Evolutionary conservation across 2,888 invertebrate genomes (phyloP).

Genomic region (Epistrophe grossulariae): DNA sequence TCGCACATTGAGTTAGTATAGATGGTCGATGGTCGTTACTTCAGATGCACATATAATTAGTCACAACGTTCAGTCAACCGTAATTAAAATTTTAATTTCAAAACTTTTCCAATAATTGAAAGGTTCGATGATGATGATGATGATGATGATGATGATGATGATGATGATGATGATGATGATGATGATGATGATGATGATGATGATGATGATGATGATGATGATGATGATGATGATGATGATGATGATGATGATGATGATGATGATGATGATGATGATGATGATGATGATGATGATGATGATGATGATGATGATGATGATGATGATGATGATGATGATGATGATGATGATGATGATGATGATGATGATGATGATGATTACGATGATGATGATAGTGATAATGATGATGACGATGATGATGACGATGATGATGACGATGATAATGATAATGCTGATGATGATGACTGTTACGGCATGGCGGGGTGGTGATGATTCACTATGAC

Average conservation of each 20-base stretch:
- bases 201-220: too few relatives aligned
- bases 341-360: too few relatives aligned
- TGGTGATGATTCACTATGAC: constrained; percentile 12
- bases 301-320: constrained; percentile 46
- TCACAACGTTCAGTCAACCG: constrained; percentile 64
- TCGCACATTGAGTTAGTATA: constrained; percentile 3
- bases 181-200: too few relatives aligned
- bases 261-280: constrained; percentile 25
- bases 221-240: background rate
- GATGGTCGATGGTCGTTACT: constrained; percentile 19
- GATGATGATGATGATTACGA: too few relatives aligned
- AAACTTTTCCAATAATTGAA: constrained; percentile 75
- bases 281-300: background rate
- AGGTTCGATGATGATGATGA: constrained; percentile 61
- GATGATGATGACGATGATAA: too few relatives aligned
- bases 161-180: background rate
- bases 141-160: constrained; percentile 13
- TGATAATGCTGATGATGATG: too few relatives aligned
- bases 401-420: too few relatives aligned
- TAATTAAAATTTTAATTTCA: constrained; percentile 75
- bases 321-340: too few relatives aligned
- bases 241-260: constrained; percentile 47
- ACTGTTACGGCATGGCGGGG: too few relatives aligned
- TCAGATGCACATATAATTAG: constrained; percentile 64
- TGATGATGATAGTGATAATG: too few relatives aligned